Percentiles rank a stretch among this genome's conserved stretches.
Evolutionary conservation across 2,888 invertebrate genomes (phyloP).

Genomic region (Endotricha flammealis): DNA sequence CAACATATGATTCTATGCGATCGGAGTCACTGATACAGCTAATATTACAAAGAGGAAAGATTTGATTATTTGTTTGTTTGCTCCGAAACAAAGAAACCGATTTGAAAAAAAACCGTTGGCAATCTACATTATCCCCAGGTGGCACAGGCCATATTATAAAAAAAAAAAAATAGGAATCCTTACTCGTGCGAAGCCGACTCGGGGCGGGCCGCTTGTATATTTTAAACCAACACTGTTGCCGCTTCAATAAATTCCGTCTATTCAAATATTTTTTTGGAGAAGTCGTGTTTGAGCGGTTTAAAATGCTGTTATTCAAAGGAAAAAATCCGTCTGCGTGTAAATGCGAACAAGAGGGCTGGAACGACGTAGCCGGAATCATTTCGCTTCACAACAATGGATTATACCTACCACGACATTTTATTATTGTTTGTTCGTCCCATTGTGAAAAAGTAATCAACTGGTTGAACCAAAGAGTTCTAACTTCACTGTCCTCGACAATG

Average conservation of each 20-base stretch:
- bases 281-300: conserved; percentile 16
- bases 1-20: too few species aligned
- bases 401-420: conserved; percentile 34
- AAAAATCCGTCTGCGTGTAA: conserved; percentile 22
- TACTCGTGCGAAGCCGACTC: too few species aligned
- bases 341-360: conserved; percentile 18
- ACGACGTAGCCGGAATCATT: conserved; percentile 26
- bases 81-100: too few species aligned
- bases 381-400: conserved; percentile 37
- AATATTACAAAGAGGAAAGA: too few species aligned
- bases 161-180: too few species aligned
- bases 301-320: conserved; percentile 24
- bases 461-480: conserved; percentile 46
- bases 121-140: too few species aligned
- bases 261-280: not conserved
- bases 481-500: conserved; percentile 35
- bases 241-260: not conserved
- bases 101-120: too few species aligned
- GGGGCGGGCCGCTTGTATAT: too few species aligned
- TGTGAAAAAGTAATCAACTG: conserved; percentile 51
- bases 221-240: not conserved
- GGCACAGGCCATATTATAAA: too few species aligned
- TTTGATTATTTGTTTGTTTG: too few species aligned
- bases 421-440: conserved; percentile 49
- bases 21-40: too few species aligned